Evolutionary conservation across 2,113 vertebrate species (phyloP), one percentile per base, ranked within the genome.

Genomic region (Bujurquina vittata): DNA sequence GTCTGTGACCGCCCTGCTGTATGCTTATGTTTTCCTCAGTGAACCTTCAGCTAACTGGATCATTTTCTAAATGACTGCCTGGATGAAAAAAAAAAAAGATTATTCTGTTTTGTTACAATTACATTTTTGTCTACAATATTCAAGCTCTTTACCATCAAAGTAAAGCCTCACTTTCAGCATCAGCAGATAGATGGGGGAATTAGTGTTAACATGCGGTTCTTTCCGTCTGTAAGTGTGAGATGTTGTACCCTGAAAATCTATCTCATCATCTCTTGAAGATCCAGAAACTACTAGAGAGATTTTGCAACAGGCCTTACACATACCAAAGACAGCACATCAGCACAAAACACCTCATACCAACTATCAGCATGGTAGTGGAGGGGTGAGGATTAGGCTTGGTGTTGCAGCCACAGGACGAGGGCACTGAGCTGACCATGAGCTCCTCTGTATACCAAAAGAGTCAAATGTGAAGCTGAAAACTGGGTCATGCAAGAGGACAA

Each of bases 1-100:
- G 22, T 26, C 37, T 63, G 12, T 79, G 56, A 88, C 80, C 84
- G 79, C 75, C 79, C 43, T 59, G 33, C 61, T 84, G 61, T 74
- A 43, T 85, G 80, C 59, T 87, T 75, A 79, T 77, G 63, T 87
- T 90, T 82, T 80, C 86, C 62, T 83, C 73, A 84, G 14, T 54
- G 82, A 84, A 43, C 81, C 77, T 35, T 20, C 69, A 54, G 75
- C 63, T 82, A 81, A 57, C 54, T 40, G 23, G 17, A 46, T 43
- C 86, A n/a, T 62, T 54, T 65, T 22, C 43, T 29, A 2, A 35
- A 37, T 3, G n/a, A 57, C 29, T 54, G 80, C 11, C 0, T 22
- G 37, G 7, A 77, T 76, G 56, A 10, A 3, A 22, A 40, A 3
- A 22, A 40, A 40, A 49, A 15, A 7, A 2, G 15, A 26, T 12